Evolutionary conservation across 1,140 invertebrate species (phyloP), one percentile per base, ranked within the genome.

Genomic region (Cyphomyrmex costatus): DNA sequence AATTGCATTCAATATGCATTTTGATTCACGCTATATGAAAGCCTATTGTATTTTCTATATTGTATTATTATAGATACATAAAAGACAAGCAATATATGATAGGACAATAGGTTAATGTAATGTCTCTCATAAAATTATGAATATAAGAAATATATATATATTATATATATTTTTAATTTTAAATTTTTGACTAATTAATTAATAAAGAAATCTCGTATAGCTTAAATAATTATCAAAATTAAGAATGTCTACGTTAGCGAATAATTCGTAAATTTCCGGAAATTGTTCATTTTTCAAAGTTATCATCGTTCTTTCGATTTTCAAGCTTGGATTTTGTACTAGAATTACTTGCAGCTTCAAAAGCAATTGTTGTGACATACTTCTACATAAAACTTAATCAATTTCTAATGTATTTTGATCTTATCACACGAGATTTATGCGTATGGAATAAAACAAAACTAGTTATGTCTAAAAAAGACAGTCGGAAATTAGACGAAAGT

Each of bases 251-350:
- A 92, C 91, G 16, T 91, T 66, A 8, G 24, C 53, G 19, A 85
- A 73, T 33, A 92, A 79, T 30, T 91, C 77, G 30, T 70, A 12
- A n/a, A 87, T 51, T 68, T 61, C 60, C 4, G 87, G 74, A 71
- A 86, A 84, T 14, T 78, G 78, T 77, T 85, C 27, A 30, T 88
- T 86, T 46, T 46, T 76, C 24, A 92, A 85, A 65, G 76, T 89
- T 85, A 92, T 70, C 19, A 24, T 74, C 12, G 84, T 71, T 36
- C 36, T 85, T 7, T 84, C 21, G 2, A 89, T 61, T 53, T 12
- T 71, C 30, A 91, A 42, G 27, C 90, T 92, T 12, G 90, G 90
- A 79, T 92, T 92, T 46, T 65, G 86, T 24, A 92, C 86, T 36
- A 92, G 27, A 21, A 14, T 92, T 60, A 91, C 87, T 33, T 83